Conservation (phyloP, 2,797 vertebrate genomes). For the Bucorvus abyssinicus region DNA sequence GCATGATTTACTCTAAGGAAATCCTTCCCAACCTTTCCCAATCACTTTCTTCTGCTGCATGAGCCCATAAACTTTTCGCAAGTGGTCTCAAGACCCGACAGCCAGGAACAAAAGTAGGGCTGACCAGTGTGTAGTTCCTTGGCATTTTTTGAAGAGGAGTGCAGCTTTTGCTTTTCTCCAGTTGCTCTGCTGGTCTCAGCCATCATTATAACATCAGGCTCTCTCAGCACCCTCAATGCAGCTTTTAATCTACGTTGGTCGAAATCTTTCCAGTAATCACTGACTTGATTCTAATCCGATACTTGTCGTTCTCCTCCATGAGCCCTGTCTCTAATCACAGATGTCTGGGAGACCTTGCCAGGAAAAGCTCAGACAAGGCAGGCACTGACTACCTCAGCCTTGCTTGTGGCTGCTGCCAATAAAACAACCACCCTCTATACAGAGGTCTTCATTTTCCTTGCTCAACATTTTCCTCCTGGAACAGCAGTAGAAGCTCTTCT, state of each 20-base stretch:
- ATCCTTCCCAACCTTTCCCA: background rate
- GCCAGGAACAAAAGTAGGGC: background rate
- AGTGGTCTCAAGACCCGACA: background rate
- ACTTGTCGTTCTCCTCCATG: background rate
- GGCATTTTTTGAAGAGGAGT: background rate
- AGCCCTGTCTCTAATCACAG: background rate
- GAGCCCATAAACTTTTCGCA: background rate
- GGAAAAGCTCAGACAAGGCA: background rate
- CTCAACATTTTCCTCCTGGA: background rate
- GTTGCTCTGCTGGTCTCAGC: background rate
- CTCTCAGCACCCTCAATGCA: background rate
- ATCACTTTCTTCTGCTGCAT: background rate
- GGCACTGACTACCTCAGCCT: background rate
- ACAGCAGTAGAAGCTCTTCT: background rate
- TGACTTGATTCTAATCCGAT: background rate
- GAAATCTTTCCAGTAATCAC: background rate
- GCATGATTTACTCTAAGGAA: background rate
- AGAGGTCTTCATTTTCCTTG: background rate
- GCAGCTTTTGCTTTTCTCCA: background rate
- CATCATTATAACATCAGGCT: background rate
- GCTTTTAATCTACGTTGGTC: background rate
- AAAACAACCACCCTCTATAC: background rate
- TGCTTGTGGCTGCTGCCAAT: rapidly evolving
- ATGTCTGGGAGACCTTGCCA: background rate
- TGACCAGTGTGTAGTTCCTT: background rate